Percentiles rank a stretch among this genome's conserved stretches.
phyloP scores from a whole-genome alignment of 2,113 vertebrate species.

The Anser brachyrhynchus region DNA sequence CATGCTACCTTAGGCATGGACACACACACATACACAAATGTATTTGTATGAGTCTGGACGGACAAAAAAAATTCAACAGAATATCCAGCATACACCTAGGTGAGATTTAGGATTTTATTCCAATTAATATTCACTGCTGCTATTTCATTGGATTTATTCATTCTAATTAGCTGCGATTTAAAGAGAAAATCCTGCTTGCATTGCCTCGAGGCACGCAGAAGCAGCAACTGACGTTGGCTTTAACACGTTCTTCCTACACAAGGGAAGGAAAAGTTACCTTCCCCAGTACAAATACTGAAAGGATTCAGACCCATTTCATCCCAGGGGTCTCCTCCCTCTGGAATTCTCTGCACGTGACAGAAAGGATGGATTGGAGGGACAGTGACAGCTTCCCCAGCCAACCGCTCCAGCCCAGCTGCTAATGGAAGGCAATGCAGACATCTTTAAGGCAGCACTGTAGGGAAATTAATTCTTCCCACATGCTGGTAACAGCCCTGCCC shows the following conservation, averaged over 20 bases:
- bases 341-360: neutral
- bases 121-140: conserved; percentile 53
- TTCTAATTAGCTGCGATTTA: conserved; percentile 57
- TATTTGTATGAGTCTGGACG: neutral
- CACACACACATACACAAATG: neutral
- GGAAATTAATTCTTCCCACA: neutral
- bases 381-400: neutral
- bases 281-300: neutral
- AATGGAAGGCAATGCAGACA: neutral
- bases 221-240: neutral
- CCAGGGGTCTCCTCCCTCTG: neutral
- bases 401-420: neutral
- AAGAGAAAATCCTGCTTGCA: conserved; percentile 52
- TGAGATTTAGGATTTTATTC: conserved; percentile 10
- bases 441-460: neutral
- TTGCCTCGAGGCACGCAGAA: conserved; percentile 41
- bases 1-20: neutral
- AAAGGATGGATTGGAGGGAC: neutral
- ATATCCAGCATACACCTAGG: neutral
- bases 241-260: neutral
- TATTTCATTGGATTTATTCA: conserved; percentile 29
- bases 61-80: neutral
- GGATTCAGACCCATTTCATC: neutral
- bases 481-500: neutral
- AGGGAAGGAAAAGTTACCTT: neutral